Base-by-base conservation (phyloP, 2,113 vertebrate species). In the Aptenodytes forsteri region DNA sequence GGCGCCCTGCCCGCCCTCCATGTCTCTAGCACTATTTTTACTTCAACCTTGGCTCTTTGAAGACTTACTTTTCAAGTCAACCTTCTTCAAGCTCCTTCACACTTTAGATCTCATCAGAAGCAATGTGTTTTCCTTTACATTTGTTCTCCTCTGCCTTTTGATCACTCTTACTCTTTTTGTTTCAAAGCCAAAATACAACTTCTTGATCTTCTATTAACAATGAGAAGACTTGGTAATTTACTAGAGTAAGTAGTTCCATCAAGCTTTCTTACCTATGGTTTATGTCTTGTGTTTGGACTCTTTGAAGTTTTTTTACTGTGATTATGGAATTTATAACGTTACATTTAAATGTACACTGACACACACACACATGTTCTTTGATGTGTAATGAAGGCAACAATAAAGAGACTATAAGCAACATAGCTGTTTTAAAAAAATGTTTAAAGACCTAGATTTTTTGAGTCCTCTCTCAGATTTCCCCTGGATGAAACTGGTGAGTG, bases 111-210 rank as follows among this genome's bases (percentile, higher is more conserved):
- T 90, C 79, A 59, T 38, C n/a, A 75, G 44, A 71, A 78, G 42
- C 26, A 52, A 47, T 67, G 7, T 70, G 16, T 50, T 94, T 93
- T 59, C 29, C 34, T 79, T 80, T 65, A 27, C 7, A 7, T 59
- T 90, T n/a, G 84, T 76, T 89, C 66, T 44, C 6, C 27, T 72
- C 9, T 82, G 16, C n/a, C 56, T 91, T 93, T 96, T 95, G 61
- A 79, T 94, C 47, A 32, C 25, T 76, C 18, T 49, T 70, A n/a
- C 6, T 76, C 32, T 52, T 86, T 93, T 87, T 79, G 14, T 87
- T 91, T 95, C 84, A 91, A 83, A 94, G 78, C 44, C 82, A 87
- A 94, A 93, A 77, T 61, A 32, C 10, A 61, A 38, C 27, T 85
- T 82, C 18, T 90, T 89, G 40, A 82, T 95, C 75, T 90, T 12